These are phyloP conservation scores for Castor canadensis DNA, from an alignment of 2,113 vertebrate species.

Conservation along the genomic window DNA sequence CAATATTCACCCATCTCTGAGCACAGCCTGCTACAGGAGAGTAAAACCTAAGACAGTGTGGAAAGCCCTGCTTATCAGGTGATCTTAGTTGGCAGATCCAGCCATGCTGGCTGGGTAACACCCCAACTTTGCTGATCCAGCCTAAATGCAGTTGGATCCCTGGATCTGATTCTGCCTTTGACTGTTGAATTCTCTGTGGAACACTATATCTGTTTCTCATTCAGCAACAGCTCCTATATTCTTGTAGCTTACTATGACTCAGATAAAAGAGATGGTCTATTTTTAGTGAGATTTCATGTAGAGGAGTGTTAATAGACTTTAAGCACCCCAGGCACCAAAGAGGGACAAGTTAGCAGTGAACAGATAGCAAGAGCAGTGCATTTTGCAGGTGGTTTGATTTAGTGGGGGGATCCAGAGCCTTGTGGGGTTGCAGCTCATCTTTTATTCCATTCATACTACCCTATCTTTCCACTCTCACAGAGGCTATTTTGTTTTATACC, in stretches of 20 bases:
- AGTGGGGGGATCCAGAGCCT: background rate
- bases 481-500: background rate
- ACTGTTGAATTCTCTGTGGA: too few species aligned
- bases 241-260: background rate
- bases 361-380: background rate
- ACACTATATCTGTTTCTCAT: background rate
- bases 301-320: background rate
- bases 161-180: background rate
- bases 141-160: background rate
- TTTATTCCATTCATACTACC: background rate
- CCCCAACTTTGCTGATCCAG: background rate
- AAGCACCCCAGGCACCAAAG: background rate
- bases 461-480: background rate
- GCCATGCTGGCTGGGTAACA: accelerated
- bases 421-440: background rate
- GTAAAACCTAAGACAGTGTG: background rate
- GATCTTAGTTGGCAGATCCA: background rate
- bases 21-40: background rate
- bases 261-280: background rate
- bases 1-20: background rate
- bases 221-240: background rate
- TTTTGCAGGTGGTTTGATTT: background rate
- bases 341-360: background rate
- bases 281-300: background rate
- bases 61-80: background rate